Evolutionary conservation across 2,797 vertebrate species (phyloP).

Genomic region (Aplochiton taeniatus): DNA sequence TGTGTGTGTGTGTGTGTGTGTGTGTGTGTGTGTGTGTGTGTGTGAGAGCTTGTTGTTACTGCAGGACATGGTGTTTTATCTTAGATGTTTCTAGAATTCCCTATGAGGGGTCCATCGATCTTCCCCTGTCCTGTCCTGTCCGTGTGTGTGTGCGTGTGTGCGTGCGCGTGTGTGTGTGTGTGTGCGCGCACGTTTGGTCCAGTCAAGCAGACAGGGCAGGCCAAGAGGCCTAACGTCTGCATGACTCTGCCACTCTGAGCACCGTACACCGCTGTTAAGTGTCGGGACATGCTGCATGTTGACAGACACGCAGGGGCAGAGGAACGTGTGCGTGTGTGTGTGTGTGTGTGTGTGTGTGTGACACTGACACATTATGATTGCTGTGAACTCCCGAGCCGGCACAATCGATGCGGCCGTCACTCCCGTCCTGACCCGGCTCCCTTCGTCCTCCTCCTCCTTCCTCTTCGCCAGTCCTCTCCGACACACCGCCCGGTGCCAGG

Average conservation of each 20-base stretch:
- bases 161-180: no score
- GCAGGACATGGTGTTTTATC: background rate
- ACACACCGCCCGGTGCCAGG: no score
- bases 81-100: background rate
- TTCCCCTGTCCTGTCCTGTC: background rate
- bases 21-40: no score
- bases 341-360: background rate
- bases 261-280: background rate
- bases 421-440: background rate
- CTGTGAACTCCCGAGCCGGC: constrained; percentile 1
- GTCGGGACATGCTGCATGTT: constrained; percentile 15
- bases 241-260: constrained; percentile 2
- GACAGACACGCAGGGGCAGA: background rate
- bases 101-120: constrained; percentile 15
- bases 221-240: no score
- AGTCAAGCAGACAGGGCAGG: constrained; percentile 1
- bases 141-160: background rate
- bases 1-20: no score
- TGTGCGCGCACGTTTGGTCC: background rate
- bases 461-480: background rate
- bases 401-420: background rate
- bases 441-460: background rate
- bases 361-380: constrained; percentile 3
- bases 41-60: background rate
- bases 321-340: background rate